Percentiles rank a stretch among this genome's conserved stretches.
phyloP scores from a whole-genome alignment of 64 coral and sea anemone species.

The Montipora cactus region DNA sequence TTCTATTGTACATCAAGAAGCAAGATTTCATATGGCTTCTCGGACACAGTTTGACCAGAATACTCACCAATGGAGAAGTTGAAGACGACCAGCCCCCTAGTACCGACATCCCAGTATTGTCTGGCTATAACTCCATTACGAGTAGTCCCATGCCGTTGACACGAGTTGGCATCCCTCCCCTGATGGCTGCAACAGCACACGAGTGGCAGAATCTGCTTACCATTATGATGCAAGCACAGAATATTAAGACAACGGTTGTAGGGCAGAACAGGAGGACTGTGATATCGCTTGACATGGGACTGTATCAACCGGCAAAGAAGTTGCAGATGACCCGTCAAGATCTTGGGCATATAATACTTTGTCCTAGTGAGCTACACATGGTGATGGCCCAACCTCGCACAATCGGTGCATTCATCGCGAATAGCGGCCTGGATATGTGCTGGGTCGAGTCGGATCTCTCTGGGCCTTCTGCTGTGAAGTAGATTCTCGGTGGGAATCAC shows the following conservation, averaged over 20 bases:
- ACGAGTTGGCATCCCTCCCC: slow-evolving; percentile 39
- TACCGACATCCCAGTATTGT: background rate
- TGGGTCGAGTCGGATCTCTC: slow-evolving; percentile 48
- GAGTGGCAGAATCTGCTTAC: too few relatives aligned
- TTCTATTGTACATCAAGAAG: background rate
- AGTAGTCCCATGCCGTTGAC: slow-evolving; percentile 22
- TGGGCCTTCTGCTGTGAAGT: background rate
- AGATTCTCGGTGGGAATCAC: background rate
- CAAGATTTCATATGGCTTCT: slow-evolving; percentile 58
- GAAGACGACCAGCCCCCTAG: background rate
- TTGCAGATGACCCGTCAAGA: slow-evolving; percentile 48
- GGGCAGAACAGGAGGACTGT: background rate
- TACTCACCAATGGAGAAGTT: background rate
- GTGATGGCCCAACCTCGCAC: slow-evolving; percentile 46
- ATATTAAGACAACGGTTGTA: too few relatives aligned
- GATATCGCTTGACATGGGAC: slow-evolving; percentile 37
- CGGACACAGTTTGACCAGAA: slow-evolving; percentile 35
- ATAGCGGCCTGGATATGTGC: slow-evolving; percentile 52
- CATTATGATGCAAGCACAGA: too few relatives aligned
- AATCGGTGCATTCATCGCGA: slow-evolving; percentile 48
- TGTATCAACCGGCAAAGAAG: slow-evolving; percentile 46
- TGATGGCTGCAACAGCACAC: too few relatives aligned
- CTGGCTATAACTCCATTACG: slow-evolving; percentile 19
- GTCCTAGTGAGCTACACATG: slow-evolving; percentile 40
- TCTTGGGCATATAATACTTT: slow-evolving; percentile 50